These are phyloP conservation scores for Neosilurus mollespiculum DNA, from an alignment of 2,797 vertebrate species.

Conservation along the genomic window DNA sequence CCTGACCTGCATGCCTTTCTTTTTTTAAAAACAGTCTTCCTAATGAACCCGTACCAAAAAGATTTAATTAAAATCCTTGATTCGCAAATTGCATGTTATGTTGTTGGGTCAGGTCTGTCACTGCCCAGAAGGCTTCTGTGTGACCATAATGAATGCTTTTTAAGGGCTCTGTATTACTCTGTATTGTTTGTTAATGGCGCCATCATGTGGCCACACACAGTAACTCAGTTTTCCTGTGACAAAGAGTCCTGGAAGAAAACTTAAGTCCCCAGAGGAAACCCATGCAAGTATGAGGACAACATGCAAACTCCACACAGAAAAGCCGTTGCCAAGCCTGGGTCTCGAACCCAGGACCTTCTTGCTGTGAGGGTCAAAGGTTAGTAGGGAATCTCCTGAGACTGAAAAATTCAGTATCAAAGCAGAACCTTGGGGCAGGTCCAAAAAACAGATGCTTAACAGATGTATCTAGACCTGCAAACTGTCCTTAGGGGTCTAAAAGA, in stretches of 20 bases:
- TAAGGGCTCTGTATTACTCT: background rate
- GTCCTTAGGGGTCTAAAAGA: background rate
- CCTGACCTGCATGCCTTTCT: background rate
- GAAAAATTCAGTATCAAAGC: background rate
- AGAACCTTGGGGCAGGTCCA: background rate
- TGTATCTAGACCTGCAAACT: background rate
- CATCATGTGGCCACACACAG: constrained; percentile 11
- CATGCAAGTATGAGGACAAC: no score
- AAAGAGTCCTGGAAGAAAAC: no score
- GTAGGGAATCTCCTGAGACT: background rate
- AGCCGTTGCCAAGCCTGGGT: no score
- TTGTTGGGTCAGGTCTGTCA: background rate
- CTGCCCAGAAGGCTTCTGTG: background rate
- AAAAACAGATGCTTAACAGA: no score
- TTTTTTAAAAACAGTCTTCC: background rate
- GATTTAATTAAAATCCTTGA: background rate
- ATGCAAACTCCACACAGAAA: no score
- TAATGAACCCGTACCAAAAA: background rate
- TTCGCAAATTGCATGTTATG: background rate
- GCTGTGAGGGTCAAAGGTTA: background rate
- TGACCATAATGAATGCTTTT: background rate
- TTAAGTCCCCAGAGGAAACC: no score
- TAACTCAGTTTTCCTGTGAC: no score
- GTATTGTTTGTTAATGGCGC: background rate
- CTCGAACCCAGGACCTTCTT: no score